These are phyloP conservation scores for Leguminivora glycinivorella DNA, from an alignment of 1,140 invertebrate species.

Conservation along the genomic window DNA sequence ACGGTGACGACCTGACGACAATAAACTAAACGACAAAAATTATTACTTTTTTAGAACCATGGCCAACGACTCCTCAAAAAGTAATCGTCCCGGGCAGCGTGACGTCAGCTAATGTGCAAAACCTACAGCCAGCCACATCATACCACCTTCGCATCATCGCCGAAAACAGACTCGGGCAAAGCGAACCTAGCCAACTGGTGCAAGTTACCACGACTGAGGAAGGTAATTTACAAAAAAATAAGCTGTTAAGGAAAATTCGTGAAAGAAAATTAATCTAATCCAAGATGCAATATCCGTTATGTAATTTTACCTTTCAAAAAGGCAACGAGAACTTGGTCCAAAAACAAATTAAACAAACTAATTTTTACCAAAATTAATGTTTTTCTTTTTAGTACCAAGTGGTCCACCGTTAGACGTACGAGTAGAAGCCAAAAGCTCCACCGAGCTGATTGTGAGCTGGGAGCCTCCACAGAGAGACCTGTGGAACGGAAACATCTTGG, in stretches of 20 bases:
- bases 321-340: too few species aligned
- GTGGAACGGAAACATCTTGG: slow-evolving; percentile 94
- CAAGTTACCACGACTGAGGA: slow-evolving; percentile 91
- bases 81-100: slow-evolving; percentile 88
- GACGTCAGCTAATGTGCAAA: slow-evolving; percentile 87
- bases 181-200: slow-evolving; percentile 91
- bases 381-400: slow-evolving; percentile 85
- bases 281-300: too few species aligned
- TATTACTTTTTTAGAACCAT: slow-evolving; percentile 79
- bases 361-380: too few species aligned
- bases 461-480: slow-evolving; percentile 91
- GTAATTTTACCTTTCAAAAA: too few species aligned
- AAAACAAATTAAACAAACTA: too few species aligned
- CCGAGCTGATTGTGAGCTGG: slow-evolving; percentile 93
- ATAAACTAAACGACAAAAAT: too few species aligned
- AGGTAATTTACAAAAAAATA: slow-evolving; percentile 75
- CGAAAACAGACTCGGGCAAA: slow-evolving; percentile 92
- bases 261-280: too few species aligned
- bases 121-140: slow-evolving; percentile 91
- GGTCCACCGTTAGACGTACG: slow-evolving; percentile 91
- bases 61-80: slow-evolving; percentile 88
- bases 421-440: slow-evolving; percentile 92
- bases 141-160: slow-evolving; percentile 95
- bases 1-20: too few species aligned
- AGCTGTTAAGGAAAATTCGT: too few species aligned